Evolutionary conservation across 1,140 invertebrate genomes (phyloP), one percentile per base, ranked within the genome.

Genomic region (Hormaphis cornu): DNA sequence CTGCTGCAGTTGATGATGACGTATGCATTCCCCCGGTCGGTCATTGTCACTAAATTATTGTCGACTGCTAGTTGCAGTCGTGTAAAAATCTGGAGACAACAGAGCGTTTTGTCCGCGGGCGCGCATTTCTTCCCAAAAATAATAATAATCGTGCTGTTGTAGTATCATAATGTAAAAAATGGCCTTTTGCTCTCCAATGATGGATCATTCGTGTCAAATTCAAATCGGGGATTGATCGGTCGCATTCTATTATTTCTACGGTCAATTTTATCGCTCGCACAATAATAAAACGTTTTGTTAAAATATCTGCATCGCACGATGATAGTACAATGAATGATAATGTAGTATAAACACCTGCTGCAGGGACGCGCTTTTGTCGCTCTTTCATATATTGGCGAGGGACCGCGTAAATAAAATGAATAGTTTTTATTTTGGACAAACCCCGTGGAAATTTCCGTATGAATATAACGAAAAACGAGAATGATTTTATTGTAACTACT

Each of bases 151-250:
- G 52, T 54, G n/a, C 28, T 3, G 30, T n/a, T 18, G 28, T 12
- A n/a, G 12, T 18, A n/a, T 12, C 6, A 52, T n/a, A 33, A 54
- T 35, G 3, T n/a, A n/a, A n/a, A n/a, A n/a, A n/a, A n/a, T n/a
- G n/a, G n/a, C n/a, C n/a, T n/a, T n/a, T n/a, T n/a, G n/a, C n/a
- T n/a, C 28, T n/a, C 33, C 18, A 7, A 37, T 58, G 54, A 58
- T 58, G 54, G 54, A 58, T 58, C 24, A 22, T 24, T n/a, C 20
- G 54, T 40, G 54, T 58, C 54, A 14, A n/a, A 58, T 58, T 58
- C 16, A 58, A 40, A 37, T 58, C 54, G 24, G 18, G 18, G 35
- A 58, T 58, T 20, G 54, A 58, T 58, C 6, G 54, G 9, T 33
- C 9, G 5, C 33, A 40, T 58, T 58, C 33, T 9, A 26, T n/a